Conservation (phyloP, 1,140 invertebrate genomes). For the Drosophila eugracilis region DNA sequence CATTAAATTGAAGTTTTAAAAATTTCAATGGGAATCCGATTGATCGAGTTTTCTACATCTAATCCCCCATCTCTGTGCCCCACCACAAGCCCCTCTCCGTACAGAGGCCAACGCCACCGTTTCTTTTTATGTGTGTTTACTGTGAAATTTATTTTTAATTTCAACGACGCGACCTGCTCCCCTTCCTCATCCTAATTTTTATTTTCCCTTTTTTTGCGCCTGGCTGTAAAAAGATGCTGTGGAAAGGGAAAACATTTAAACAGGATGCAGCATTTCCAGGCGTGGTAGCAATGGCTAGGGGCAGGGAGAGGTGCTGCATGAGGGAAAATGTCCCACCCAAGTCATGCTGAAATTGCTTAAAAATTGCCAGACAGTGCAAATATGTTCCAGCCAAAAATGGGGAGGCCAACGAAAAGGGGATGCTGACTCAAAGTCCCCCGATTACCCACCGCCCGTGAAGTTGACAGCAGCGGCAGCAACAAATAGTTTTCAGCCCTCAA, state of each 20-base stretch:
- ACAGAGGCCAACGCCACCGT: conserved; percentile 39
- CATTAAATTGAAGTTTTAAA: neutral
- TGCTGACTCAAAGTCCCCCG: conserved; percentile 1
- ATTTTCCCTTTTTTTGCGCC: neutral
- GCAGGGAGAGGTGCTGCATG: neutral
- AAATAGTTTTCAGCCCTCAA: conserved; percentile 65
- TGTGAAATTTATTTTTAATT: conserved; percentile 83
- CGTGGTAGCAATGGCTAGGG: neutral
- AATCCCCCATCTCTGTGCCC: neutral
- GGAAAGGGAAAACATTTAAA: conserved; percentile 74
- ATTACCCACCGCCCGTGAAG: conserved; percentile 23
- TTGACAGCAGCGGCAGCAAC: conserved; percentile 76
- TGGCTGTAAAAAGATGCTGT: conserved; percentile 15
- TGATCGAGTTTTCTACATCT: neutral
- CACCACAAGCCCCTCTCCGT: neutral
- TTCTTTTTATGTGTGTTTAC: conserved; percentile 79
- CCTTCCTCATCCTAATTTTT: neutral
- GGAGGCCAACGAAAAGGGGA: neutral
- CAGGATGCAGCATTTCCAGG: conserved; percentile 66
- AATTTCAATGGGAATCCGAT: neutral
- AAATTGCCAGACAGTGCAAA: conserved; percentile 82
- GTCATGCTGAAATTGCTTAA: conserved; percentile 81
- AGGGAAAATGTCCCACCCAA: conserved; percentile 45
- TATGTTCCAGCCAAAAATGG: conserved; percentile 60
- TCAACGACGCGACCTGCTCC: conserved; percentile 60